phyloP scores from a whole-genome alignment of 1,140 invertebrate genomes.

The Atta cephalotes region DNA sequence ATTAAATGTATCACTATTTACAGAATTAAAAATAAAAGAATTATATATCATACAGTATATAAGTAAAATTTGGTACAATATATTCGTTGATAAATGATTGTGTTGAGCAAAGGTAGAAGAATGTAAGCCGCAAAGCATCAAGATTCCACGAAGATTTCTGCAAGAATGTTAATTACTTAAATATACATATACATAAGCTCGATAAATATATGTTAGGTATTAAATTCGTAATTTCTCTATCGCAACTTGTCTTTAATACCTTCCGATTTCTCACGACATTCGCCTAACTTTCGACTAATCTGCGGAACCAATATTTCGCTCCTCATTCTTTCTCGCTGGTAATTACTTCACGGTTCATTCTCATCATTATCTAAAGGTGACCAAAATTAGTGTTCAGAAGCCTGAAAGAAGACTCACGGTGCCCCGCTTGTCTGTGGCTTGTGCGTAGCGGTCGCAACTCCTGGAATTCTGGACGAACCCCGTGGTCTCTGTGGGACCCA shows the following conservation, averaged over 20 bases:
- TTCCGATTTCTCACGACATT: neutral
- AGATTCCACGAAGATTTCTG: neutral
- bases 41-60: neutral
- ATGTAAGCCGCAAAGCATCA: neutral
- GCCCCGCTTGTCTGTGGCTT: neutral
- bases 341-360: slow-evolving; percentile 65
- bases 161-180: slow-evolving; percentile 15
- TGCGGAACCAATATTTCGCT: neutral
- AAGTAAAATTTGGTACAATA: neutral
- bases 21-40: neutral
- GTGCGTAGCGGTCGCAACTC: slow-evolving; percentile 78
- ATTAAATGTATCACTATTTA: neutral
- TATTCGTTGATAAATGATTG: neutral
- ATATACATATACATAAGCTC: neutral
- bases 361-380: slow-evolving; percentile 61
- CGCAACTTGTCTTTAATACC: neutral
- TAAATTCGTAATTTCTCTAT: neutral
- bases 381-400: slow-evolving; percentile 64
- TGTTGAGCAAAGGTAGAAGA: neutral
- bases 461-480: slow-evolving; percentile 82
- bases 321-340: neutral
- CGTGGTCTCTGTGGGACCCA: slow-evolving; percentile 78
- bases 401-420: slow-evolving; percentile 66
- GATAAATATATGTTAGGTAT: neutral
- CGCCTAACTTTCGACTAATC: neutral